phyloP scores from a whole-genome alignment of 2,113 vertebrate genomes.

The Gracilinanus agilis region DNA sequence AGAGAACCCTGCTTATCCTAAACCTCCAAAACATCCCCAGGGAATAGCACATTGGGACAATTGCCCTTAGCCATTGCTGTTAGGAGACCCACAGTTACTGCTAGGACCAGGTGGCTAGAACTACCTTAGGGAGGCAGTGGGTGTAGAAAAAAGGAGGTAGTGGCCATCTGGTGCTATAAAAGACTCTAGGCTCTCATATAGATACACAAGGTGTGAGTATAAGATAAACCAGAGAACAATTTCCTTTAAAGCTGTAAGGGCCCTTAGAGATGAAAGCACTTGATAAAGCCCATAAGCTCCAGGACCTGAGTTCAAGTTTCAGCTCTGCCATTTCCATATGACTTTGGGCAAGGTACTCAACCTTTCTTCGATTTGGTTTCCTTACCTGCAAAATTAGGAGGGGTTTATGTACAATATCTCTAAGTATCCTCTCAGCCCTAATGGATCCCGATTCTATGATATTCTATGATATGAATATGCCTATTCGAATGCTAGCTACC shows the following conservation, averaged over 20 bases:
- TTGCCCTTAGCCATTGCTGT: background rate
- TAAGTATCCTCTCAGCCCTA: background rate
- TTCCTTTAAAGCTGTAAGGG: background rate
- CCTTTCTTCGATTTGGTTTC: background rate
- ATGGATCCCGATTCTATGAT: background rate
- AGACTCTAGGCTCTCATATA: background rate
- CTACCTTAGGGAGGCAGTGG: background rate
- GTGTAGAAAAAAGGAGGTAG: background rate
- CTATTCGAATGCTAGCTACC: background rate
- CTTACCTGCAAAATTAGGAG: background rate
- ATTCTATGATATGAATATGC: no score
- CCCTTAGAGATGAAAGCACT: background rate
- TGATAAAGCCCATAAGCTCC: background rate
- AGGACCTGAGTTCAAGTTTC: background rate
- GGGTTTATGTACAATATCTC: background rate
- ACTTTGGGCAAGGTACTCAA: background rate
- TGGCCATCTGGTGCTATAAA: background rate
- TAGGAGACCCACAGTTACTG: background rate
- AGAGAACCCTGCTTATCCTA: constrained; percentile 57
- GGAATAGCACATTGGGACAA: constrained; percentile 4
- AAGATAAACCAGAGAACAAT: background rate
- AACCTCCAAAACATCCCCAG: background rate
- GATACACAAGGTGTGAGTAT: background rate
- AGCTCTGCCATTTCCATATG: background rate
- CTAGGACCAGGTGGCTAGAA: background rate